These are phyloP conservation scores for Perodicticus potto DNA, from an alignment of 2,797 vertebrate species.

Conservation along the genomic window DNA sequence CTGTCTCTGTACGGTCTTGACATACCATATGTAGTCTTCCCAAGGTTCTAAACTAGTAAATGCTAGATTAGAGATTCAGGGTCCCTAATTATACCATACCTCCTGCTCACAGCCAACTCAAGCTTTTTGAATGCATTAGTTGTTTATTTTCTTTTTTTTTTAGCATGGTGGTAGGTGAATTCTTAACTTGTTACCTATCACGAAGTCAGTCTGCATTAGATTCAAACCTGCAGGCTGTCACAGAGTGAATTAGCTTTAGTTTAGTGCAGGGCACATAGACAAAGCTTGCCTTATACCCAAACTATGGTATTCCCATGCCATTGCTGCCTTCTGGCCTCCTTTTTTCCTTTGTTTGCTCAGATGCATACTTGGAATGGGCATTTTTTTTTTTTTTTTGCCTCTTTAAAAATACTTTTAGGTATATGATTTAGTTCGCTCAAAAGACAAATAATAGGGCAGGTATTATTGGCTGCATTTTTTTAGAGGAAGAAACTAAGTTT, in stretches of 20 bases:
- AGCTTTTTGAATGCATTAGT: background rate
- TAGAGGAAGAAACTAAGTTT: conserved; percentile 49
- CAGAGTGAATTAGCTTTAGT: conserved; percentile 26
- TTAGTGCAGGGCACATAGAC: background rate
- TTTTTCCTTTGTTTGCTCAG: background rate
- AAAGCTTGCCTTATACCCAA: background rate
- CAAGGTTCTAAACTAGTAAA: background rate
- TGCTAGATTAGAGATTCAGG: background rate
- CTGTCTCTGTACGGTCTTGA: too few relatives aligned
- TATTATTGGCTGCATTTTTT: background rate
- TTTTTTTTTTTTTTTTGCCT: background rate
- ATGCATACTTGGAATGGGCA: background rate
- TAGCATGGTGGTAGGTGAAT: background rate
- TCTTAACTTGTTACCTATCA: conserved; percentile 14
- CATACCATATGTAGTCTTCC: background rate
- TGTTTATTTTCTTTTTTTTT: background rate
- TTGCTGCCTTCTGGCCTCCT: background rate
- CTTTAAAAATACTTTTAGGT: background rate
- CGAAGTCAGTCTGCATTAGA: conserved; percentile 38
- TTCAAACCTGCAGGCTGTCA: conserved; percentile 39
- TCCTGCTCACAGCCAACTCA: background rate
- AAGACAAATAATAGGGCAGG: background rate
- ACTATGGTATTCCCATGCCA: background rate
- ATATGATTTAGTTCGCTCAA: conserved; percentile 30
- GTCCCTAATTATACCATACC: background rate